phyloP scores from a whole-genome alignment of 2,888 invertebrate genomes.

The Ditula angustiorana region DNA sequence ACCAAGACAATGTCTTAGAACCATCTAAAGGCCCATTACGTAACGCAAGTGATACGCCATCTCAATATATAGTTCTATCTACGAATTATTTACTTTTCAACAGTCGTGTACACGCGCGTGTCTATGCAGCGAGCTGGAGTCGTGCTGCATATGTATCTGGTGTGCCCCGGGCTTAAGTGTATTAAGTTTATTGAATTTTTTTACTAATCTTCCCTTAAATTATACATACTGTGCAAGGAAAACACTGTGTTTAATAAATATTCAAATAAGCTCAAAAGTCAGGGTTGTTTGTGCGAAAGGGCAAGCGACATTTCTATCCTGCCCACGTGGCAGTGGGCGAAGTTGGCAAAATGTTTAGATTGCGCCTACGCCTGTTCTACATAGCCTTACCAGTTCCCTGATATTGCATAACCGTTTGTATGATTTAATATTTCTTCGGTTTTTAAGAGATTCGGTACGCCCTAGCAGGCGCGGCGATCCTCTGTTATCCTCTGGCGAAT shows the following conservation, averaged over 20 bases:
- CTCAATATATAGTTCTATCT: too few species aligned
- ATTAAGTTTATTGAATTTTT: too few species aligned
- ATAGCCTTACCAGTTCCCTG: constrained; percentile 57
- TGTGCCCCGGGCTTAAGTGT: too few species aligned
- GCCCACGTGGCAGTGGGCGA: constrained; percentile 55
- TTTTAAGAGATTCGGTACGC: constrained; percentile 19
- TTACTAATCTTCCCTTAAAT: neutral
- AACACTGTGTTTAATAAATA: constrained; percentile 15
- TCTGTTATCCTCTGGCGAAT: too few species aligned
- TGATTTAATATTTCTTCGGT: constrained; percentile 24
- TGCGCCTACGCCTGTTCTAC: constrained; percentile 68
- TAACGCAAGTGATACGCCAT: too few species aligned
- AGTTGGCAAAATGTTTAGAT: constrained; percentile 62
- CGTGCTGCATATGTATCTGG: too few species aligned
- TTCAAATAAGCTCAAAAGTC: constrained; percentile 38
- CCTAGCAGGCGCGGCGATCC: too few species aligned
- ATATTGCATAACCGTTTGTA: constrained; percentile 41
- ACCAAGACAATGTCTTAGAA: too few species aligned
- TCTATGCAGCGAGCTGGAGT: too few species aligned
- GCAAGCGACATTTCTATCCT: constrained; percentile 50
- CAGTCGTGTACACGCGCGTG: too few species aligned
- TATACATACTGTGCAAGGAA: constrained; percentile 4
- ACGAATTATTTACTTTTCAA: too few species aligned
- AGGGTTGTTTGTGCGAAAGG: constrained; percentile 30
- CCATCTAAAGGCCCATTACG: too few species aligned